These are phyloP conservation scores for Syrrhaptes paradoxus DNA, from an alignment of 2,113 vertebrate species.

Conservation along the genomic window DNA sequence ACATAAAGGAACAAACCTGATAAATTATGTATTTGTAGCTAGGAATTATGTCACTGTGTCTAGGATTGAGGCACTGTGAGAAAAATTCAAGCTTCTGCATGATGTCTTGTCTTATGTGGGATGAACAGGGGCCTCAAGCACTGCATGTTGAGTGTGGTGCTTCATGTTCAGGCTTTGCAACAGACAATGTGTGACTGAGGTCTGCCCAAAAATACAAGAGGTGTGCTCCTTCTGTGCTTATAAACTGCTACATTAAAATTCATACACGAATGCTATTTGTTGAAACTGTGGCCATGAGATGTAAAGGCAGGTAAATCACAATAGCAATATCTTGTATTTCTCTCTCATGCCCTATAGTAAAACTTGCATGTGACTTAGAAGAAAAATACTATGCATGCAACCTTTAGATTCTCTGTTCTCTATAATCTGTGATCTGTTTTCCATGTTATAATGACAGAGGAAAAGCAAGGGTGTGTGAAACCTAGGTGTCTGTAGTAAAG, in stretches of 20 bases:
- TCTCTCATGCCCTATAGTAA: neutral
- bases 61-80: neutral
- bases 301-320: neutral
- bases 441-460: neutral
- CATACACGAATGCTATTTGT: neutral
- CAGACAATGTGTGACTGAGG: fast-evolving
- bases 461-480: neutral
- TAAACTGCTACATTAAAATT: neutral
- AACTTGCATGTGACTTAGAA: neutral
- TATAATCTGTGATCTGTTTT: neutral
- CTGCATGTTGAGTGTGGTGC: fast-evolving
- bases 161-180: neutral
- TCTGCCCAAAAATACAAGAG: neutral
- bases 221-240: neutral
- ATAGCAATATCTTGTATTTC: neutral
- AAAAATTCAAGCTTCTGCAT: neutral
- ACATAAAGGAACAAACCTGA: neutral
- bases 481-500: neutral
- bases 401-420: neutral
- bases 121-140: neutral
- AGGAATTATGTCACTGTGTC: fast-evolving
- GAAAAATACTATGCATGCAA: neutral
- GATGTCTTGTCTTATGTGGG: neutral
- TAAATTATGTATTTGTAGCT: neutral
- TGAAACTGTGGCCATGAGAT: neutral